Evolutionary conservation across 2,113 vertebrate species (phyloP), one percentile per base, ranked within the genome.

Genomic region (Hiodon alosoides): DNA sequence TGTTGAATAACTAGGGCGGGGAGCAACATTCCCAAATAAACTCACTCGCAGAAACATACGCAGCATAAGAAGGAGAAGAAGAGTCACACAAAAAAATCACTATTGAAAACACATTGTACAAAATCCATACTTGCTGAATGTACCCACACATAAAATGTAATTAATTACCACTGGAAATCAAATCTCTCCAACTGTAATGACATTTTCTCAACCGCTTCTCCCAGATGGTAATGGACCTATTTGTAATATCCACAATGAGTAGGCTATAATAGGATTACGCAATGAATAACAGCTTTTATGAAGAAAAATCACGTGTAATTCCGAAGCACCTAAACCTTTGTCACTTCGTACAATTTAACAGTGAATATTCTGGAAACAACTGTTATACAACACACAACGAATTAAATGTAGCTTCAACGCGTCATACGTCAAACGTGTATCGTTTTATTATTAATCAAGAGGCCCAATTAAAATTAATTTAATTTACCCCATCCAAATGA

Each of bases 171-270:
- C 59, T 62, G n/a, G 8, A 67, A 73, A 73, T 62, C 59, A 51
- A 64, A 52, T 8, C 59, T 73, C 53, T 10, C 72, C 16, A 6
- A 66, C n/a, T 11, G 16, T 73, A 66, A 66, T 51, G 17, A 47
- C 48, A 73, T 73, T 73, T 53, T 13, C 54, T 51, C 72, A 17
- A 62, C 47, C 61, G 62, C 71, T 10, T 13, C 60, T 47, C 17
- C 16, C 60, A 52, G 61, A 73, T 66, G 72, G 61, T 10, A 47
- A 66, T 11, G 9, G 72, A 16, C 72, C 72, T 73, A 16, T 73
- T 73, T 51, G 53, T 73, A 46, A 55, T 48, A 65, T 66, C 61
- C 16, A 52, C 9, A 66, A 61, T 54, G n/a, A 9, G 8, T 16
- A 31, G 31, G 31, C 31, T 31, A 62, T 66, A 64, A 73, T 17